Evolutionary conservation across 2,113 vertebrate genomes (phyloP), one percentile per base, ranked within the genome.

Genomic region (Zapornia atra): DNA sequence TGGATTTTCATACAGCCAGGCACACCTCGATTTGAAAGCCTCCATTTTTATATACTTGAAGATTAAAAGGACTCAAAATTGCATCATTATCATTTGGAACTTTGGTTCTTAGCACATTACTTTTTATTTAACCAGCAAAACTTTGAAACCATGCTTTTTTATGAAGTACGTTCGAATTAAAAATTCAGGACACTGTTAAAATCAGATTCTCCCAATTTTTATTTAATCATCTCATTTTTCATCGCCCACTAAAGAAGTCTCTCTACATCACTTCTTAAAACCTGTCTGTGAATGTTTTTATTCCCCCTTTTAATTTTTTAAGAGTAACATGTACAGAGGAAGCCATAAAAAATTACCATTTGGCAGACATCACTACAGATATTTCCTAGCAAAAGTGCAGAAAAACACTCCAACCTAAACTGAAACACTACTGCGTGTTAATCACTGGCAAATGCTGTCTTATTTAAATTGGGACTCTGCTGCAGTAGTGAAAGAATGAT

Each of bases 1-100:
- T 98, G 98, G 98, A 99, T 99, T 99, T 99, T 99, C 99, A 99
- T 99, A 99, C 97, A 98, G 98, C 97, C 97, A 98, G 98, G 96
- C 98, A 99, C 99, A 99, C 99, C 99, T 99, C 98, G 96, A 98
- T 98, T 98, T 98, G 98, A 98, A 98, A 98, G 97, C 96, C 98
- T 98, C 98, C 96, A 97, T 98, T 98, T 98, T 98, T 98, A 98
- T 98, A 98, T 97, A 98, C 98, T 98, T 98, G 98, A 98, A 98
- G 98, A 99, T 98, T 98, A 98, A 98, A 98, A 98, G 98, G 98
- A 98, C 98, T 98, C 97, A 98, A 98, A 99, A 99, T 99, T 99
- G 98, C 98, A 98, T 99, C 98, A 99, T 99, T 99, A 99, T 99
- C 98, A 98, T 98, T 95, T 97, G 94, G 98, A 99, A 99, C 98